Evolutionary conservation across 2,888 invertebrate species (phyloP).

Genomic region (Nycteola revayana): DNA sequence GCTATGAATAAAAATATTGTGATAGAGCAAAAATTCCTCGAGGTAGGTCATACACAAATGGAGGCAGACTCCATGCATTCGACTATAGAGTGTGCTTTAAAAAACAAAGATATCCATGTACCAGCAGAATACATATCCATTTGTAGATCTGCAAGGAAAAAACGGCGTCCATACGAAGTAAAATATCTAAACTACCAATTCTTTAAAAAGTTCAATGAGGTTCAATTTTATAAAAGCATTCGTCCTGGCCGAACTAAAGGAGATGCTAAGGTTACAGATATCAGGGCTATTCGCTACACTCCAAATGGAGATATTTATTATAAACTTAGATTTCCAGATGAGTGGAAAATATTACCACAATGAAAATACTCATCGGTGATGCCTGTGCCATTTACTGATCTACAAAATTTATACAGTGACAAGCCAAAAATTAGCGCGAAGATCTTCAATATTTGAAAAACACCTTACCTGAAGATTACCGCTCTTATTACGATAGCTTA

Average conservation of each 20-base stretch:
- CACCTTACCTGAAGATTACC: no score
- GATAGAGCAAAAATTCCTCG: constrained; percentile 11
- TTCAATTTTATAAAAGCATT: constrained; percentile 6
- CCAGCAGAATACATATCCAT: no score
- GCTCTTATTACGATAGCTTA: no score
- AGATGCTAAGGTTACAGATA: constrained; percentile 10
- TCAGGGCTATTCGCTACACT: constrained; percentile 7
- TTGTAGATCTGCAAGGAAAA: constrained; percentile 4
- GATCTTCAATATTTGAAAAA: no score
- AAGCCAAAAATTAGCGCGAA: no score
- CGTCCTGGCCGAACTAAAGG: constrained; percentile 6
- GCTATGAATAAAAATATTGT: constrained; percentile 1
- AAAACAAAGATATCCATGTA: background rate
- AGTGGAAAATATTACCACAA: no score
- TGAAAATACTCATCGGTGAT: no score
- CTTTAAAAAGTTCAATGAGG: constrained; percentile 4
- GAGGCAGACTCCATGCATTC: constrained; percentile 8
- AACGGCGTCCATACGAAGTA: constrained; percentile 2
- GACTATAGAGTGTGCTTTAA: background rate
- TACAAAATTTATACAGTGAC: no score
- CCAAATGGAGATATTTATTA: constrained; percentile 4
- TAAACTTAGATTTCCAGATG: no score
- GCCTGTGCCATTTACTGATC: no score
- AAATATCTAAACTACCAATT: constrained; percentile 4
- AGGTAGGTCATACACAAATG: constrained; percentile 10